Evolutionary conservation across 2,888 invertebrate species (phyloP).

Genomic region (Eupithecia pulchellata): DNA sequence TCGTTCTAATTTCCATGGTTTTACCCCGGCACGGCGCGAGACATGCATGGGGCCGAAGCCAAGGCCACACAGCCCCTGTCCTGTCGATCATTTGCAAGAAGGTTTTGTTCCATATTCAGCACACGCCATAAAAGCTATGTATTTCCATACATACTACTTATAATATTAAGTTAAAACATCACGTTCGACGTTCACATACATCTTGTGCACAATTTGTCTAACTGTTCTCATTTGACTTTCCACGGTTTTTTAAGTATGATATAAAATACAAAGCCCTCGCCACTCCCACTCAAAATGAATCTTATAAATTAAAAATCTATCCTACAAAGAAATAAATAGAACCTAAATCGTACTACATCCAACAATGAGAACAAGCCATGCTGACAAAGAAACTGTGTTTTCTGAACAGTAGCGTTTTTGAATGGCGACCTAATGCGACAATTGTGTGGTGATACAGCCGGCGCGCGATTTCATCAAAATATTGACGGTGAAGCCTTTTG

Average conservation of each 20-base stretch:
- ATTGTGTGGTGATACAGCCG: constrained; percentile 63
- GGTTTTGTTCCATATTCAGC: neutral
- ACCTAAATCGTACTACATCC: constrained; percentile 14
- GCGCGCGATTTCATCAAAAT: constrained; percentile 57
- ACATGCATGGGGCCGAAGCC: neutral
- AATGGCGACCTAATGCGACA: constrained; percentile 60
- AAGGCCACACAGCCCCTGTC: too few species aligned
- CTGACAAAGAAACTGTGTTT: constrained; percentile 49
- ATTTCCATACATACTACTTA: too few species aligned
- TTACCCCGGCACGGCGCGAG: too few species aligned
- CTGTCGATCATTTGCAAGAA: neutral
- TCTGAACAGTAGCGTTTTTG: constrained; percentile 52
- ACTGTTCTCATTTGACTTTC: neutral
- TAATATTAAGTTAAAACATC: too few species aligned
- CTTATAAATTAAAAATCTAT: neutral
- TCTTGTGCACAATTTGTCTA: too few species aligned
- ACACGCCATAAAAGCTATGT: too few species aligned
- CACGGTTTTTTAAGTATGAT: neutral
- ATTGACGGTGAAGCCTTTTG: constrained; percentile 52
- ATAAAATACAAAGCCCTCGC: neutral
- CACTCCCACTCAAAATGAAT: neutral
- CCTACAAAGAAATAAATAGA: neutral
- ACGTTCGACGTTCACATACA: neutral
- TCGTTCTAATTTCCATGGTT: neutral
- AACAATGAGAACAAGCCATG: constrained; percentile 37